These are phyloP conservation scores for Siniperca knerii DNA, from an alignment of 2,113 vertebrate genomes.

Conservation along the genomic window DNA sequence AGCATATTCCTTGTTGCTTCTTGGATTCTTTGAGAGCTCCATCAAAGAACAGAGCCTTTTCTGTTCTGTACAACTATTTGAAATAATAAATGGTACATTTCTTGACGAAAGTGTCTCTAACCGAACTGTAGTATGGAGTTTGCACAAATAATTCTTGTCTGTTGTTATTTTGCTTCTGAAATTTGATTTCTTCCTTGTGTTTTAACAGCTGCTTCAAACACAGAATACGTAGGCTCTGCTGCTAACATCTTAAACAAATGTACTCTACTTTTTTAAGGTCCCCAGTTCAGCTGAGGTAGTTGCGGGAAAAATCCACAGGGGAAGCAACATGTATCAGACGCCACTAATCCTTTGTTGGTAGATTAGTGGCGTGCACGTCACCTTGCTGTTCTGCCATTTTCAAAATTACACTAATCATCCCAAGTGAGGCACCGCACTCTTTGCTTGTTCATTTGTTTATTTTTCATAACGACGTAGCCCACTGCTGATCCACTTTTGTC, in stretches of 20 bases:
- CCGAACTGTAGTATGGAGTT: neutral
- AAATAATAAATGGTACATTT: neutral
- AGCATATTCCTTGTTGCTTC: neutral
- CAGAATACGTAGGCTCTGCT: too few relatives aligned
- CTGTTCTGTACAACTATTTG: neutral
- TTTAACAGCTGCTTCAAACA: too few relatives aligned
- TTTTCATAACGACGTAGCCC: neutral
- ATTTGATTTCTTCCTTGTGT: neutral
- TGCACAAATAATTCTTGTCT: neutral
- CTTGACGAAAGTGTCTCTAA: neutral
- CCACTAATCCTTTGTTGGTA: neutral
- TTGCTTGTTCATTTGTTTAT: neutral
- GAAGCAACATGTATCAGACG: neutral
- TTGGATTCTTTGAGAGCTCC: neutral
- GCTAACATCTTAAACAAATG: neutral
- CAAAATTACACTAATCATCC: conserved; percentile 19
- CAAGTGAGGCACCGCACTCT: neutral
- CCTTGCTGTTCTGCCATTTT: neutral
- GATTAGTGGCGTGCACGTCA: neutral
- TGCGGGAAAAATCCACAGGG: neutral
- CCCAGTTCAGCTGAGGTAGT: neutral
- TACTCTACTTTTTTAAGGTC: neutral
- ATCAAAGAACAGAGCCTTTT: neutral
- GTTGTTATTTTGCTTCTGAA: too few relatives aligned
- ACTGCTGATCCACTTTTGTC: neutral